Evolutionary conservation across 1,140 invertebrate genomes (phyloP), one percentile per base, ranked within the genome.

Genomic region (Callitettix versicolor): DNA sequence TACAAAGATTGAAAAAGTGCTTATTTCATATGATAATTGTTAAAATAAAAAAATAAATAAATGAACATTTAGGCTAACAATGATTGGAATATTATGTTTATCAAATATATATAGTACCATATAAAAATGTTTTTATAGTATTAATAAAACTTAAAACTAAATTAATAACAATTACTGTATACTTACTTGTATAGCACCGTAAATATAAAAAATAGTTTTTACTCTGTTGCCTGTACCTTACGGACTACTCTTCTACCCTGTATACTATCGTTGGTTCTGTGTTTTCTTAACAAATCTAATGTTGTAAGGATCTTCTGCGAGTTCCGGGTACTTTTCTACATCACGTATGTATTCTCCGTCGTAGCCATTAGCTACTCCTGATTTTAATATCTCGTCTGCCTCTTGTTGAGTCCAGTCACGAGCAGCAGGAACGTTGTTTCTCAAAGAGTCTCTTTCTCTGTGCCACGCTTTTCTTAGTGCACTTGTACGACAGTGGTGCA

Each of bases 291-390:
- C 77, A 66, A 94, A 92, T 61, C 84, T 81, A 50, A 98, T 83
- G 73, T 95, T 96, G 71, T 89, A 94, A 1, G 92, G 91, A 74
- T 97, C 94, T 71, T 96, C 93, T 12, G 91, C 88, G 12, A 97
- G 75, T 67, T 95, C 88, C 0, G 93, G 91, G 74, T 91, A 95
- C 15, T 82, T 72, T 61, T 85, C 81, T 15, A 92, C 84, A 65
- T 93, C 88, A 68, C 94, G 88, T 55, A 91, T 84, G 73, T 94
- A 95, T 63, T 92, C 85, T 46, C 86, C 88, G 63, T 93, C 86
- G 71, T 93, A 95, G 60, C 83, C 86, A 3, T 80, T 76, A 12
- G 86, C 85, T 62, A 82, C 82, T 12, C 90, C 91, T 49, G 79
- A 73, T 63, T 94, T 91, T 53, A 89, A 71, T 21, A 92, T 86